These are phyloP conservation scores for Pachliopta kotzebuea DNA, from an alignment of 2,888 invertebrate genomes.

Conservation along the genomic window DNA sequence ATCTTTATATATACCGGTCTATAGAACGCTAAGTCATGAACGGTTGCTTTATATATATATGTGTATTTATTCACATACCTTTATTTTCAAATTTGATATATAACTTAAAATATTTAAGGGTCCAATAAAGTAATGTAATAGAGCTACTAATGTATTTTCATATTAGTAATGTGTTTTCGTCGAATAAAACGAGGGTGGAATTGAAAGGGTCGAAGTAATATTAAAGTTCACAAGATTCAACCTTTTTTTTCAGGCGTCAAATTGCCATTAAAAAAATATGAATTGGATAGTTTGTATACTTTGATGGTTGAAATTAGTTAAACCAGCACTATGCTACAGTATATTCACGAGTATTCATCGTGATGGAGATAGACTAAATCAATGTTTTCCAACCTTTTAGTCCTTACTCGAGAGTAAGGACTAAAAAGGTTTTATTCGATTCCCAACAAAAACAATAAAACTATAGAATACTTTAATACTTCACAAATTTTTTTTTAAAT, in stretches of 20 bases:
- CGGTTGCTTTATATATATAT: constrained; percentile 29
- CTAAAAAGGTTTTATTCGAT: too few relatives aligned
- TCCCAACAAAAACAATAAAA: too few relatives aligned
- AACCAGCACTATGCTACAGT: too few relatives aligned
- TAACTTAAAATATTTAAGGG: not conserved
- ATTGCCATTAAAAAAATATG: not conserved
- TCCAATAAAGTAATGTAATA: not conserved
- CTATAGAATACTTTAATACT: too few relatives aligned
- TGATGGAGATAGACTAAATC: too few relatives aligned
- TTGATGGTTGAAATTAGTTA: too few relatives aligned
- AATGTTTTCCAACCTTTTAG: too few relatives aligned
- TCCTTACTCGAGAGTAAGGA: too few relatives aligned
- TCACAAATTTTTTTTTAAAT: too few relatives aligned
- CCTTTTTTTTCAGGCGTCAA: not conserved
- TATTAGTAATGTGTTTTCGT: constrained; percentile 15
- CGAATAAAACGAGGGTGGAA: not conserved
- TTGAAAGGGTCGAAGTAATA: not conserved
- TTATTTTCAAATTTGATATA: constrained; percentile 5
- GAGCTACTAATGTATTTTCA: constrained; percentile 2
- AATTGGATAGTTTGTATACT: not conserved
- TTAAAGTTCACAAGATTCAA: not conserved
- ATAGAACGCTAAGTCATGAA: constrained; percentile 25
- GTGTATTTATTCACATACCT: constrained; percentile 15
- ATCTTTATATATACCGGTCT: constrained; percentile 17
- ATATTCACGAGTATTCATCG: too few relatives aligned